Percentiles rank a stretch among this genome's conserved stretches.
phyloP scores from a whole-genome alignment of 2,888 invertebrate genomes.

The Oscheius onirici region DNA sequence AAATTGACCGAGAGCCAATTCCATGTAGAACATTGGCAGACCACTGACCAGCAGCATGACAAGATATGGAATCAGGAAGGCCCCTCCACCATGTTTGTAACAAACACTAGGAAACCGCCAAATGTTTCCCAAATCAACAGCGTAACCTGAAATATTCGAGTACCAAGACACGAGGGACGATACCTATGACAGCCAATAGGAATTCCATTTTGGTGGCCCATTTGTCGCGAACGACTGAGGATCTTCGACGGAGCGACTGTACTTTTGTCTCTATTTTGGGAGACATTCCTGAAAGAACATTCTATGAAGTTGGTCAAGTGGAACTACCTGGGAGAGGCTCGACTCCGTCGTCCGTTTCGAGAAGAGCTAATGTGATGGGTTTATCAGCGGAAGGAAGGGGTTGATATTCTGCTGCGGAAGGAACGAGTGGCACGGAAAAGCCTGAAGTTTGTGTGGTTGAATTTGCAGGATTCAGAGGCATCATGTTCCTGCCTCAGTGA shows the following conservation, averaged over 20 bases:
- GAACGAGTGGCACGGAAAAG: constrained; percentile 16
- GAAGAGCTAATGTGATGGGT: constrained; percentile 37
- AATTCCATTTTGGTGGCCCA: constrained; percentile 69
- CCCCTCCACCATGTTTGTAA: constrained; percentile 73
- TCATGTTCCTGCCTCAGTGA: no score
- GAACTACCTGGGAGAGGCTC: constrained; percentile 40
- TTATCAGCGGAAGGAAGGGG: constrained; percentile 38
- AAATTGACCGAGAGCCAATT: constrained; percentile 90
- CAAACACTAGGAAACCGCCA: constrained; percentile 68
- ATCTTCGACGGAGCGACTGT: constrained; percentile 45
- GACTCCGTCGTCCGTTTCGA: constrained; percentile 36
- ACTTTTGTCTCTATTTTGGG: constrained; percentile 42
- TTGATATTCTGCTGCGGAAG: constrained; percentile 46
- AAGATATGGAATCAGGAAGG: constrained; percentile 88
- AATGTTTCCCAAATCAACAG: constrained; percentile 70
- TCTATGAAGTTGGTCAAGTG: not conserved
- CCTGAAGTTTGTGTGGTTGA: constrained; percentile 1
- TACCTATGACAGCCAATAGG: constrained; percentile 68
- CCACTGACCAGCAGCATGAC: constrained; percentile 91
- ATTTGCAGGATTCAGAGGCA: not conserved
- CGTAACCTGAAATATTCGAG: constrained; percentile 14
- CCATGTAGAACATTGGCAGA: constrained; percentile 92
- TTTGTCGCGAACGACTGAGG: constrained; percentile 59
- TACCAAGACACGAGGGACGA: no score
- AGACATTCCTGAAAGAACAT: constrained; percentile 36